A percentile compares a stretch with the other conserved stretches of the same genome.
Evolutionary conservation across 2,797 vertebrate genomes (phyloP).

Genomic region (Protonibea diacanthus): DNA sequence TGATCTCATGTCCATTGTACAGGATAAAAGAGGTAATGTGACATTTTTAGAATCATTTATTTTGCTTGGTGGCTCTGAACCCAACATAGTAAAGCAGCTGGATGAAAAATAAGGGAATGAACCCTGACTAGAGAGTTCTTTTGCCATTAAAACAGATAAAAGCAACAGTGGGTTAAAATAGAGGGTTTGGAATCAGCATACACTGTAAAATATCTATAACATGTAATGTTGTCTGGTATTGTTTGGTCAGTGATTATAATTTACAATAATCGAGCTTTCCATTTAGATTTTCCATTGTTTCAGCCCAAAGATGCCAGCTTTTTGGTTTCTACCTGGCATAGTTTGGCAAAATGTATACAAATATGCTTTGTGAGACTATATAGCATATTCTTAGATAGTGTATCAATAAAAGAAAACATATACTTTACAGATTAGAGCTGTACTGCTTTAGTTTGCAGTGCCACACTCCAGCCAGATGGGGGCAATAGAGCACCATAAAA

Average conservation of each 20-base stretch:
- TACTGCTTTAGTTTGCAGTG: background rate
- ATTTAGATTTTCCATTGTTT: conserved; percentile 1
- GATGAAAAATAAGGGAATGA: background rate
- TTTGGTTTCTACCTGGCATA: background rate
- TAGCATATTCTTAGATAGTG: too few relatives aligned
- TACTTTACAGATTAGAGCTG: background rate
- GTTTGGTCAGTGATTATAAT: background rate
- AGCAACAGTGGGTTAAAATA: background rate
- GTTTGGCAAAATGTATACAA: background rate
- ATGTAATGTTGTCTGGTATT: background rate
- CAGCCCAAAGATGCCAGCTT: background rate
- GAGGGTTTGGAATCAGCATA: background rate
- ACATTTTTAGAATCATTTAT: background rate
- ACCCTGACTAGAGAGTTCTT: background rate
- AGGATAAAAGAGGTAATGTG: background rate
- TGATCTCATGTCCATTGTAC: background rate
- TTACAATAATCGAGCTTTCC: background rate
- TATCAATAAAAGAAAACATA: too few relatives aligned
- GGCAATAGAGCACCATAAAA: conserved; percentile 44
- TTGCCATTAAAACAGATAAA: background rate
- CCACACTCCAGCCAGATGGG: conserved; percentile 51
- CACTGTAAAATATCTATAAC: background rate
- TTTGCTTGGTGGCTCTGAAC: background rate
- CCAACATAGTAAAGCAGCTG: background rate
- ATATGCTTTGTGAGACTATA: background rate